Conservation (phyloP, 2,888 invertebrate species). For the Hyles lineata region DNA sequence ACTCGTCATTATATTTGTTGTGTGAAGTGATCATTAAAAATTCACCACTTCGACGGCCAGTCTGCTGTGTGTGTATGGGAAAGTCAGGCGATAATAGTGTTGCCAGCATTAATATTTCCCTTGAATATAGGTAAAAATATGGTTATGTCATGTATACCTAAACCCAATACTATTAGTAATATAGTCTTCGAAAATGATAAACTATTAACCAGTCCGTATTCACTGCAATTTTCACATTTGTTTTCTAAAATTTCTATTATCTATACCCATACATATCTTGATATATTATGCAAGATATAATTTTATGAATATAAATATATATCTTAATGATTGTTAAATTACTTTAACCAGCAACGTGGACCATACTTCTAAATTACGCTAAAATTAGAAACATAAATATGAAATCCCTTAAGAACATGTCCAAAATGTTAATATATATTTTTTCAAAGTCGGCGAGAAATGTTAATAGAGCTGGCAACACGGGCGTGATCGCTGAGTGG, state of each 20-base stretch:
- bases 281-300: too few species aligned
- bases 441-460: neutral
- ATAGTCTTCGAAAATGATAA: too few species aligned
- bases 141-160: too few species aligned
- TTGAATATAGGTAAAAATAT: neutral
- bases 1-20: constrained; percentile 52
- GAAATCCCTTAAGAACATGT: neutral
- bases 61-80: constrained; percentile 58
- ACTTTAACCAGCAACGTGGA: too few species aligned
- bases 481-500: constrained; percentile 49
- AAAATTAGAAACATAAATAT: neutral
- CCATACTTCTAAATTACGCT: neutral
- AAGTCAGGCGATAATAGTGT: constrained; percentile 45
- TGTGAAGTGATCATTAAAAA: constrained; percentile 73
- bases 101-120: neutral
- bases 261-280: too few species aligned
- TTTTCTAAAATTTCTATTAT: too few species aligned
- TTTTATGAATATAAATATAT: too few species aligned
- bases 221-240: too few species aligned
- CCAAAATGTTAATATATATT: neutral
- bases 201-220: too few species aligned
- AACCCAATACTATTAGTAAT: too few species aligned
- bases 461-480: constrained; percentile 5
- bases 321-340: too few species aligned
- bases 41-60: constrained; percentile 57